Percentiles rank a stretch among this genome's conserved stretches.
Conservation (phyloP, 1,140 invertebrate species). For the Thrips palmi region DNA sequence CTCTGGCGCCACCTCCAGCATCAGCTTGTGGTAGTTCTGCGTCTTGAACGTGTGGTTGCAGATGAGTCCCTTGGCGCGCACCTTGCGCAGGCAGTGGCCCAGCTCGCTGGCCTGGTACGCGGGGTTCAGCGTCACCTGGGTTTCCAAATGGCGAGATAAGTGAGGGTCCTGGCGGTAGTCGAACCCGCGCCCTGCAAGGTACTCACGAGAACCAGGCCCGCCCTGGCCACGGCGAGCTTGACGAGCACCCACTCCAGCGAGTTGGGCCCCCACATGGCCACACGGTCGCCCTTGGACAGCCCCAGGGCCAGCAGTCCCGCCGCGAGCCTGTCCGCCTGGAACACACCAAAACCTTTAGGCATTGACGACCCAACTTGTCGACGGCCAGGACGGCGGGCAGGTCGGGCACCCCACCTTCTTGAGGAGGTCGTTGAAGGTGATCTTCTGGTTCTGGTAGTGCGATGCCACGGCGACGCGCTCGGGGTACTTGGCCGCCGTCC, state of each 20-base stretch:
- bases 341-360: slow-evolving; percentile 14
- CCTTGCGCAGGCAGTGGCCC: slow-evolving; percentile 61
- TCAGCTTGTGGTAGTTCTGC: slow-evolving; percentile 52
- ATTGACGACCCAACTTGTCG: no score
- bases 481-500: no score
- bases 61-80: slow-evolving; percentile 50
- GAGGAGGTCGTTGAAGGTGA: no score
- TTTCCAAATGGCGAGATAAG: neutral
- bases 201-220: slow-evolving; percentile 62
- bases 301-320: slow-evolving; percentile 60
- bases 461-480: no score
- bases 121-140: slow-evolving; percentile 68
- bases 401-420: no score
- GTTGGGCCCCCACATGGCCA: slow-evolving; percentile 85
- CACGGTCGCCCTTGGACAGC: slow-evolving; percentile 54
- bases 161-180: no score
- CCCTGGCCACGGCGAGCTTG: slow-evolving; percentile 56
- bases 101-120: slow-evolving; percentile 58
- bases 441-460: no score
- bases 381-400: no score
- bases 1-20: slow-evolving; percentile 24
- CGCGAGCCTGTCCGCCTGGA: slow-evolving; percentile 56
- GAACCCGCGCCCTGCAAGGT: neutral
- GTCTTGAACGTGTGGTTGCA: slow-evolving; percentile 40
- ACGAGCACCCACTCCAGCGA: slow-evolving; percentile 61